Evolutionary conservation across 2,888 invertebrate species (phyloP).

Genomic region (Fragum whitleyi): DNA sequence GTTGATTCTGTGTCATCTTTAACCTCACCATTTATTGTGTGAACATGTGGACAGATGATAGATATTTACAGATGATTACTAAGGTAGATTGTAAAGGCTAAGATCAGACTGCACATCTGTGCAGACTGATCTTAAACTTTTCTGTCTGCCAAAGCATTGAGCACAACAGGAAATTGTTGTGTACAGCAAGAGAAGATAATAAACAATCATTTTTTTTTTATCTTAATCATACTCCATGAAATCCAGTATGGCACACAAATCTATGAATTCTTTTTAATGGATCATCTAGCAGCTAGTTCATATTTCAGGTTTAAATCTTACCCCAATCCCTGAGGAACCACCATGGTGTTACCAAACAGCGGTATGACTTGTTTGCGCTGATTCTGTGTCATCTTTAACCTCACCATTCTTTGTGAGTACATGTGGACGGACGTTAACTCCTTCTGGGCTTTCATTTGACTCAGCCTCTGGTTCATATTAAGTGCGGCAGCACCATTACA

Average conservation of each 20-base stretch:
- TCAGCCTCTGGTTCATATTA: slow-evolving; percentile 70
- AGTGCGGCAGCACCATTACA: slow-evolving; percentile 59
- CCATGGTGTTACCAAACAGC: slow-evolving; percentile 57
- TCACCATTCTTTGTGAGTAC: slow-evolving; percentile 71
- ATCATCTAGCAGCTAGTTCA: too few species aligned
- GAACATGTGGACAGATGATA: slow-evolving; percentile 71
- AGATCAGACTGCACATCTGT: too few species aligned
- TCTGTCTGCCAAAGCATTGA: too few species aligned
- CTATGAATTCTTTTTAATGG: too few species aligned
- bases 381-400: slow-evolving; percentile 73
- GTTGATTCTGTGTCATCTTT: slow-evolving; percentile 73
- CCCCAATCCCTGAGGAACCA: slow-evolving; percentile 63
- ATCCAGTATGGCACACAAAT: too few species aligned
- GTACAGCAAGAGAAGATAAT: too few species aligned
- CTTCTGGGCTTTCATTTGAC: slow-evolving; percentile 63
- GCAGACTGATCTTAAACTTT: too few species aligned
- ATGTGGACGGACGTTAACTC: slow-evolving; percentile 68
- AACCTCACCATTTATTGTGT: slow-evolving; percentile 71
- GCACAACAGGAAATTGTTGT: too few species aligned
- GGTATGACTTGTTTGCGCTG: slow-evolving; percentile 69
- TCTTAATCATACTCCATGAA: too few species aligned
- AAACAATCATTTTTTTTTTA: too few species aligned
- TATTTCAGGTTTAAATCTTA: slow-evolving; percentile 35
- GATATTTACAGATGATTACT: too few species aligned
- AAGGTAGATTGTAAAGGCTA: too few species aligned